Percentiles rank a stretch among this genome's conserved stretches.
Conservation (phyloP, 2,113 vertebrate genomes). For the Polyodon spathula region DNA sequence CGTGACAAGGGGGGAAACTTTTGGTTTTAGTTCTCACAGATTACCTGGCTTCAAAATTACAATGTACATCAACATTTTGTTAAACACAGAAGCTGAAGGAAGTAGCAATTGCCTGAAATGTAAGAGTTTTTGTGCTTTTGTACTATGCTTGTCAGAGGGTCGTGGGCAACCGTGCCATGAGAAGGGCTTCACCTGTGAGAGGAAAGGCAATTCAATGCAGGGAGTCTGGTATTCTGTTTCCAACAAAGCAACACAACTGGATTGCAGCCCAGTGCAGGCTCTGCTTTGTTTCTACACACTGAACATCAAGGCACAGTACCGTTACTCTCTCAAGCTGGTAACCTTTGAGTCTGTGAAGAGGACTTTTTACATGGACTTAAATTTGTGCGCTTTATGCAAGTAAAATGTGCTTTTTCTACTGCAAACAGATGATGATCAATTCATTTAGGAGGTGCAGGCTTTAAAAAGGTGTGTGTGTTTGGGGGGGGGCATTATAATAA, state of each 20-base stretch:
- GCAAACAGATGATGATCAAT: conserved; percentile 36
- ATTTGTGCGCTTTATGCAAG: conserved; percentile 36
- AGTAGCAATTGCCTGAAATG: too few relatives aligned
- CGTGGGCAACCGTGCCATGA: background rate
- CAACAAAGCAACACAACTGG: conserved; percentile 35
- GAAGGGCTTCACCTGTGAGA: background rate
- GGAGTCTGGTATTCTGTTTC: conserved; percentile 37
- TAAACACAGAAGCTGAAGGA: too few relatives aligned
- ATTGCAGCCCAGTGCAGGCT: conserved; percentile 38
- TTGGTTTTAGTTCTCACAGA: too few relatives aligned
- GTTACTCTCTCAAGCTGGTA: conserved; percentile 33
- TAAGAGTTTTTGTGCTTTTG: too few relatives aligned
- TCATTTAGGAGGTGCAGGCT: conserved; percentile 40
- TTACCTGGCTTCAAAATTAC: too few relatives aligned
- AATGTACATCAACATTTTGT: too few relatives aligned
- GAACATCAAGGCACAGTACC: conserved; percentile 33
- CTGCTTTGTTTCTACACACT: conserved; percentile 45
- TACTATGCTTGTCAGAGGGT: too few relatives aligned
- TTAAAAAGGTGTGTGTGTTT: conserved; percentile 9
- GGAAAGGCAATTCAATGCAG: conserved; percentile 28
- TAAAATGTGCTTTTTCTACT: conserved; percentile 42
- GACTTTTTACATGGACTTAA: conserved; percentile 48
- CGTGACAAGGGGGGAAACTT: too few relatives aligned
- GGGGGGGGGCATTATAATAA: conserved; percentile 8
- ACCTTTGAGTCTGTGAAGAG: conserved; percentile 45